A percentile compares a stretch with the other conserved stretches of the same genome.
phyloP scores from a whole-genome alignment of 2,797 vertebrate genomes.

The Myripristis jacobus region DNA sequence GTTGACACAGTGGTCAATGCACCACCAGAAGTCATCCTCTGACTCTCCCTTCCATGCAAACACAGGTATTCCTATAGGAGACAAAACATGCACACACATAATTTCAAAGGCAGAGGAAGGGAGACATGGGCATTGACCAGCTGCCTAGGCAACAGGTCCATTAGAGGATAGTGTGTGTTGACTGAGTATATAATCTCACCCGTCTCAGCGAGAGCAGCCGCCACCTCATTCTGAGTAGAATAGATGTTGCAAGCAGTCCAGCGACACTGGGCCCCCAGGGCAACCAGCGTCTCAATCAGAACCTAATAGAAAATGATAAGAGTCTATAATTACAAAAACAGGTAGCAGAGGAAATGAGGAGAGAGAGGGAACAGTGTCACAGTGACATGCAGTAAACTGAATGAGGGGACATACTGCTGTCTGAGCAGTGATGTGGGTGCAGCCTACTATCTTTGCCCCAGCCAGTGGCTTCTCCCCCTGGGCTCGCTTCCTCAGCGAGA shows the following conservation, averaged over 20 bases:
- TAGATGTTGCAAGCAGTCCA: slow-evolving; percentile 99
- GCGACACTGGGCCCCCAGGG: slow-evolving; percentile 96
- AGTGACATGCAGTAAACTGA: background rate
- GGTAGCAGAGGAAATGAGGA: background rate
- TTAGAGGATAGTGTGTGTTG: slow-evolving; percentile 12
- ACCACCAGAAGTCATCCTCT: slow-evolving; percentile 99
- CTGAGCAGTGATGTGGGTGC: slow-evolving; percentile 98
- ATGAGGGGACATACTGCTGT: slow-evolving; percentile 88
- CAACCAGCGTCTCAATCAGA: slow-evolving; percentile 96
- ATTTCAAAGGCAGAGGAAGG: slow-evolving; percentile 22
- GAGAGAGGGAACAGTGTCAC: background rate
- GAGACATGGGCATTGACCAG: slow-evolving; percentile 1
- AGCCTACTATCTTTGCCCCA: slow-evolving; percentile 97
- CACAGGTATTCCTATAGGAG: slow-evolving; percentile 90
- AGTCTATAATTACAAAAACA: slow-evolving; percentile 8
- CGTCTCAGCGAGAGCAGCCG: slow-evolving; percentile 93
- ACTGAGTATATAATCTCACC: slow-evolving; percentile 80
- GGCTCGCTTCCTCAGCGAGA: slow-evolving; percentile 97
- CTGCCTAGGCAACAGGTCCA: slow-evolving; percentile 24
- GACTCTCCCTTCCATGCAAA: slow-evolving; percentile 99
- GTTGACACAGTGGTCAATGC: slow-evolving; percentile 97
- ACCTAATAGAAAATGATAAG: slow-evolving; percentile 80
- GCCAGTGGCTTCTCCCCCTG: slow-evolving; percentile 98
- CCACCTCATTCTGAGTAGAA: slow-evolving; percentile 98
- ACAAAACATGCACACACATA: slow-evolving; percentile 37